Percentiles rank a stretch among this genome's conserved stretches.
phyloP scores from a whole-genome alignment of 2,888 invertebrate genomes.

The Tachina lurida region DNA sequence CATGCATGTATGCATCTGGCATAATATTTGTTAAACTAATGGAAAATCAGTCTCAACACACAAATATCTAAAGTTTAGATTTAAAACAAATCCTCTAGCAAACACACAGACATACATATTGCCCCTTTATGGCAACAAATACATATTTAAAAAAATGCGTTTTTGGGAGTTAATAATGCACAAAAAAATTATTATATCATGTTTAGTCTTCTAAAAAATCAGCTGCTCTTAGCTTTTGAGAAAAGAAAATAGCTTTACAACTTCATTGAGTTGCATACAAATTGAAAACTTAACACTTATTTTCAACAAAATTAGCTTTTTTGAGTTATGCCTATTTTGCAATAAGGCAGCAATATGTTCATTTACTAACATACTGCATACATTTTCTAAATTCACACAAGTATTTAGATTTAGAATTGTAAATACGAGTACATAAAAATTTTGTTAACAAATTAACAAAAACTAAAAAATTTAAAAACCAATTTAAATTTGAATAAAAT shows the following conservation, averaged over 20 bases:
- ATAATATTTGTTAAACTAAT: constrained; percentile 56
- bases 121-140: too few relatives aligned
- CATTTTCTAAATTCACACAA: constrained; percentile 11
- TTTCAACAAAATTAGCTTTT: too few relatives aligned
- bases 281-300: too few relatives aligned
- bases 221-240: too few relatives aligned
- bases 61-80: background rate
- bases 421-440: background rate
- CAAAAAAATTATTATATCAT: too few relatives aligned
- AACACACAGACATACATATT: background rate
- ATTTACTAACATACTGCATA: background rate
- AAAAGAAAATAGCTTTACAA: too few relatives aligned
- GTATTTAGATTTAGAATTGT: constrained; percentile 41
- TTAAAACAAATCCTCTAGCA: constrained; percentile 21
- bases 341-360: background rate
- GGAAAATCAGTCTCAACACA: constrained; percentile 41
- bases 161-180: too few relatives aligned
- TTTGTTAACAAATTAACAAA: constrained; percentile 45
- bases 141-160: too few relatives aligned
- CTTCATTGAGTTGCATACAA: too few relatives aligned
- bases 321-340: too few relatives aligned
- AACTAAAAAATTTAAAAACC: constrained; percentile 6
- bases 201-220: too few relatives aligned
- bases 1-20: background rate
- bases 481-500: constrained; percentile 24